Base-by-base conservation (phyloP, 2,888 invertebrate genomes). In the Ormyrus labotus region DNA sequence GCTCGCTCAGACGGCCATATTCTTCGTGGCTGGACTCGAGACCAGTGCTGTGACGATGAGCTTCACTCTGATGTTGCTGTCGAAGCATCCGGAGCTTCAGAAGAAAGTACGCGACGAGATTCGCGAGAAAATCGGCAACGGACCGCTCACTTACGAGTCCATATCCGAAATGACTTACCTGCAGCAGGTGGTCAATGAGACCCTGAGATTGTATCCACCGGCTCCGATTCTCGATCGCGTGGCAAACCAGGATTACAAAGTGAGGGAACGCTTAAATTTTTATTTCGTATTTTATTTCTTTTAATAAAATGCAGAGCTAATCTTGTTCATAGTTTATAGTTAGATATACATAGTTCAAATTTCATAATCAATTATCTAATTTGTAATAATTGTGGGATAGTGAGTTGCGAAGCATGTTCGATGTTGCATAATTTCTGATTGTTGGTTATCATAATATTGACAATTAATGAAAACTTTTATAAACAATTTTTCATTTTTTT, bases 21-120 rank as follows among this genome's bases (percentile, higher is more conserved):
- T 89, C 70, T 88, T 88, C 45, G 55, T 87, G 1, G 89, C 89
- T 45, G 89, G 88, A 7, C 82, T 86, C 2, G 88, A 88, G 67
- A 85, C 88, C 6, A 87, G 84, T 45, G 71, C 87, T 0, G 68
- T 85, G 1, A 89, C 87, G 4, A 86, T 89, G 61, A 69, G 83
- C 0, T 85, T 86, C 13, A 75, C 86, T 0, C 83, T 89, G 0
- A 82, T 80, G 58, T 87, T 89, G 68, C 81, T 89, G 5, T 87
- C 89, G 0, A 87, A 84, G 63, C 50, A 87, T 6, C 87, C 87
- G 7, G 82, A 84, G 4, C 82, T 88, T 45, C 89, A 89, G 50
- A 80, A 82, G 5, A 84, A 85, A 6, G 60, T 83, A 1, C 84
- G 87, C 63, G 57, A 78, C 0, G 88, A 89, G 10, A 86, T 89